A percentile compares a stretch with the other conserved stretches of the same genome.
phyloP scores from a whole-genome alignment of 2,888 invertebrate genomes.

The Timema cristinae region DNA sequence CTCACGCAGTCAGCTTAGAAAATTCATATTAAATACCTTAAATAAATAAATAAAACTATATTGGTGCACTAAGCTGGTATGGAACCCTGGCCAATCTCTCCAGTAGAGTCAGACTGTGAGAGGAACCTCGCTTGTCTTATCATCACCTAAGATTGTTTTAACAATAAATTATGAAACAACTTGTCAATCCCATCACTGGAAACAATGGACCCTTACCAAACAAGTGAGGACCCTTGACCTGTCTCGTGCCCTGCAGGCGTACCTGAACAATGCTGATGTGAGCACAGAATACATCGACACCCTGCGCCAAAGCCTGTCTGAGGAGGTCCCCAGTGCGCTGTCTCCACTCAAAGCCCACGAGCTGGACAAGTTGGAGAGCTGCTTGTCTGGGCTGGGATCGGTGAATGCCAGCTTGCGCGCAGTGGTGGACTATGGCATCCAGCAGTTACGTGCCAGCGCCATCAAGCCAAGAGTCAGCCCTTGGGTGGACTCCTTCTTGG shows the following conservation, averaged over 20 bases:
- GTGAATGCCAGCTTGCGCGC: slow-evolving; percentile 58
- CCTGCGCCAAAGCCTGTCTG: slow-evolving; percentile 70
- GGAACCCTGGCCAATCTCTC: too few species aligned
- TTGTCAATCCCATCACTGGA: too few species aligned
- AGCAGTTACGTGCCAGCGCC: slow-evolving; percentile 73
- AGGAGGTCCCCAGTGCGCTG: slow-evolving; percentile 62
- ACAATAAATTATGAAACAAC: too few species aligned
- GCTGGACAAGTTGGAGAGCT: slow-evolving; percentile 67
- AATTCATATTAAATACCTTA: too few species aligned
- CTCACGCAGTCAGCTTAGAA: too few species aligned
- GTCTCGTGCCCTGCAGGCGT: slow-evolving; percentile 53
- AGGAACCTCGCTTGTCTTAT: too few species aligned
- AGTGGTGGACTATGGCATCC: slow-evolving; percentile 73
- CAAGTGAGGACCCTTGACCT: too few species aligned
- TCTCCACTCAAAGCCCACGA: slow-evolving; percentile 59
- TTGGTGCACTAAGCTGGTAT: too few species aligned
- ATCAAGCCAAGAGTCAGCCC: slow-evolving; percentile 79
- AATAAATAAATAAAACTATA: too few species aligned
- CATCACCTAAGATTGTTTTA: too few species aligned
- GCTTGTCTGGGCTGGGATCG: slow-evolving; percentile 57
- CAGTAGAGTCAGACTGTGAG: too few species aligned
- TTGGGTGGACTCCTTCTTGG: slow-evolving; percentile 76
- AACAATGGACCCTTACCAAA: too few species aligned
- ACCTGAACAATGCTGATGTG: slow-evolving; percentile 86
- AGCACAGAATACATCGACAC: slow-evolving; percentile 89